These are phyloP conservation scores for Drosophila yakuba DNA, from an alignment of 1,140 invertebrate genomes.

Conservation along the genomic window DNA sequence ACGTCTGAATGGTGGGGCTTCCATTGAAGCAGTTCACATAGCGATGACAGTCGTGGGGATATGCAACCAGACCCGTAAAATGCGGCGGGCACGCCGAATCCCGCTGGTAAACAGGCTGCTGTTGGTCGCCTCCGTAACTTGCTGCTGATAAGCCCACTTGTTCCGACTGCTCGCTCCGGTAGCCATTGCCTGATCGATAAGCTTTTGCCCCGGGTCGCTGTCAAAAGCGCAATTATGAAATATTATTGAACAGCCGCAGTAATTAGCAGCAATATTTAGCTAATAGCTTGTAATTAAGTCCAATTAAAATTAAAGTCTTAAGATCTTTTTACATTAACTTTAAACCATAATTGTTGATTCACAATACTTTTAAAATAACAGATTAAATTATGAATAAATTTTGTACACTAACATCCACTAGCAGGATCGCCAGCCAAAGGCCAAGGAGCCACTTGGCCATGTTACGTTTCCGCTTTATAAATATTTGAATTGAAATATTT, in stretches of 20 bases:
- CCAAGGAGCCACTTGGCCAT: slow-evolving; percentile 32
- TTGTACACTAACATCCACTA: slow-evolving; percentile 37
- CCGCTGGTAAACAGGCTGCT: slow-evolving; percentile 65
- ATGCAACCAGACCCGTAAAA: slow-evolving; percentile 87
- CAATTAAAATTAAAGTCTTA: not conserved
- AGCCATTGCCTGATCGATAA: slow-evolving; percentile 62
- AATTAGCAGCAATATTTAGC: slow-evolving; percentile 18
- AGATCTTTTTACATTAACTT: too few species aligned
- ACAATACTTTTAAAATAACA: too few species aligned
- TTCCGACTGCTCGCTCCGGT: slow-evolving; percentile 36
- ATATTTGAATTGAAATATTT: slow-evolving; percentile 4
- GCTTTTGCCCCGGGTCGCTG: slow-evolving; percentile 54
- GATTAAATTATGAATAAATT: not conserved
- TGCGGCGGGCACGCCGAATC: slow-evolving; percentile 85
- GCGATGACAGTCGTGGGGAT: slow-evolving; percentile 88
- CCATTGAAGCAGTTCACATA: slow-evolving; percentile 90
- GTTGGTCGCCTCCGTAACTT: slow-evolving; percentile 34
- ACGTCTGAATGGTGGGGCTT: slow-evolving; percentile 86
- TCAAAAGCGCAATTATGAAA: slow-evolving; percentile 58
- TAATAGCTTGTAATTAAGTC: slow-evolving; percentile 21
- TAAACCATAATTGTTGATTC: too few species aligned
- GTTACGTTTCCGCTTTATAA: not conserved
- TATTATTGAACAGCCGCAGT: slow-evolving; percentile 32
- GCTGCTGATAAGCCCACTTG: slow-evolving; percentile 57
- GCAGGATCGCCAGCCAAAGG: slow-evolving; percentile 30